phyloP scores from a whole-genome alignment of 2,797 vertebrate species.

The Pangasius macronema region DNA sequence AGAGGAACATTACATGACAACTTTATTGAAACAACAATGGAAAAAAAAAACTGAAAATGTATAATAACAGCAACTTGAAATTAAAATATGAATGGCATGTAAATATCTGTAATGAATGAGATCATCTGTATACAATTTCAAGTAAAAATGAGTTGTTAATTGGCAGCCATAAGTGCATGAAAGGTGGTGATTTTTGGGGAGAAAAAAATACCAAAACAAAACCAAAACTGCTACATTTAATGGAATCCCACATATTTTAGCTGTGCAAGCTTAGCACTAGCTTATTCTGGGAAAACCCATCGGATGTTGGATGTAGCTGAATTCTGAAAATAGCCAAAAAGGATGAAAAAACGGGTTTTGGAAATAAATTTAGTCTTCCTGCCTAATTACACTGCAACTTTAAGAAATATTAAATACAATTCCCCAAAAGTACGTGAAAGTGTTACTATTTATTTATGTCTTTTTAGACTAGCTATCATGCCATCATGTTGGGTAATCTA shows the following conservation, averaged over 20 bases:
- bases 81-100: neutral
- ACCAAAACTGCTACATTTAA: neutral
- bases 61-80: neutral
- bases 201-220: neutral
- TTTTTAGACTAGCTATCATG: too few relatives aligned
- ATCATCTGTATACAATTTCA: neutral
- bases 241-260: neutral
- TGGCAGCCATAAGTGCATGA: neutral
- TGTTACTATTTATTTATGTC: too few relatives aligned
- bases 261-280: neutral
- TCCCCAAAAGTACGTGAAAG: too few relatives aligned
- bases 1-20: neutral
- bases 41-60: neutral
- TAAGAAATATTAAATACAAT: too few relatives aligned
- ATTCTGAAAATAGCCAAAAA: too few relatives aligned
- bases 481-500: too few relatives aligned
- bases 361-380: neutral
- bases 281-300: neutral
- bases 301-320: neutral
- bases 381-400: neutral
- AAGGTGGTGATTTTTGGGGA: neutral
- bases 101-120: neutral
- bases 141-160: neutral
- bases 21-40: neutral
- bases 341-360: too few relatives aligned